phyloP scores from a whole-genome alignment of 2,797 vertebrate species.

The Cuniculus paca region DNA sequence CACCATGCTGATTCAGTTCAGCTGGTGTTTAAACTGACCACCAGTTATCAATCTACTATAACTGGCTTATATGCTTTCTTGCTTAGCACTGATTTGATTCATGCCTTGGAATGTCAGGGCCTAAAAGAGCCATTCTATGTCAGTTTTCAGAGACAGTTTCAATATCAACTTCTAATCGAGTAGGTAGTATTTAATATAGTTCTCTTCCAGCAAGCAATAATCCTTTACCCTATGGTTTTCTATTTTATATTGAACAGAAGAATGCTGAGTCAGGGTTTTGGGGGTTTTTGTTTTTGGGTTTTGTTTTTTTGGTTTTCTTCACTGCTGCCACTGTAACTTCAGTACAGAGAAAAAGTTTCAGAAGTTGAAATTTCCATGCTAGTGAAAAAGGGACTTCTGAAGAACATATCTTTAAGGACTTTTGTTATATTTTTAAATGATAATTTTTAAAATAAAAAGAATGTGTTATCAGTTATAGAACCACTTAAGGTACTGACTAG shows the following conservation, averaged over 20 bases:
- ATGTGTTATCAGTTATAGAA: neutral
- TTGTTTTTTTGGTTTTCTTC: neutral
- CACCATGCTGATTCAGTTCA: no score
- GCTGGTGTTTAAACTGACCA: no score
- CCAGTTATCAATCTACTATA: no score
- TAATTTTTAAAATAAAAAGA: neutral
- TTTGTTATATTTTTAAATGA: neutral
- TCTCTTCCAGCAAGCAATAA: slow-evolving; percentile 76
- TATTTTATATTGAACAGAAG: slow-evolving; percentile 76
- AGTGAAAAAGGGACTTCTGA: neutral
- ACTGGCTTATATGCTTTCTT: neutral
- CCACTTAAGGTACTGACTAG: neutral
- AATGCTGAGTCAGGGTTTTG: slow-evolving; percentile 74
- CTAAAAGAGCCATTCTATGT: slow-evolving; percentile 49
- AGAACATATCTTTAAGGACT: neutral
- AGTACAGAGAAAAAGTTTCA: slow-evolving; percentile 9
- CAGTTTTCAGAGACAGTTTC: slow-evolving; percentile 74
- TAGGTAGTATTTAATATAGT: slow-evolving; percentile 67
- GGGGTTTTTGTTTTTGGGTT: neutral
- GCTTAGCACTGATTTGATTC: slow-evolving; percentile 53
- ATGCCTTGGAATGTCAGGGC: slow-evolving; percentile 40
- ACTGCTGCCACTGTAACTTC: neutral
- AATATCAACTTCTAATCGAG: slow-evolving; percentile 66
- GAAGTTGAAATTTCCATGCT: neutral
- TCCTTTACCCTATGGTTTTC: slow-evolving; percentile 79